These are phyloP conservation scores for Aphidius colemani DNA, from an alignment of 2,888 invertebrate species.

Conservation along the genomic window DNA sequence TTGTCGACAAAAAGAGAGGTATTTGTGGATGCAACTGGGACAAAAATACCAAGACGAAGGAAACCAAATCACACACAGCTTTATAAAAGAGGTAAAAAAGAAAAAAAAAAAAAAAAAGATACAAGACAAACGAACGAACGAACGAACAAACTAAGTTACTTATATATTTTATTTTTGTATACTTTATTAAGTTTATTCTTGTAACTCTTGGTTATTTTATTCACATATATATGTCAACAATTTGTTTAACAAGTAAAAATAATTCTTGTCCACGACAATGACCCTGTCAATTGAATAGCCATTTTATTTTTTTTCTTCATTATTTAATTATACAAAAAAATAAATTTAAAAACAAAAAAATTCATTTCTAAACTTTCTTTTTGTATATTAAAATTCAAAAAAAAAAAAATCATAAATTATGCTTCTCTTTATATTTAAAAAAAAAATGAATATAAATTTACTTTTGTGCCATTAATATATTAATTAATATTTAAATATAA, in stretches of 20 bases:
- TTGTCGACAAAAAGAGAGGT: slow-evolving; percentile 28
- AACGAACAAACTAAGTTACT: too few relatives aligned
- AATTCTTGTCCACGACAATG: neutral
- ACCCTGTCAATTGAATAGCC: neutral
- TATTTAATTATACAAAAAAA: neutral
- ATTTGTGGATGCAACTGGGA: slow-evolving; percentile 35
- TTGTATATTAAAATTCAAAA: too few relatives aligned
- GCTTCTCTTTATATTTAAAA: too few relatives aligned
- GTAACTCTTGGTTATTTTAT: neutral
- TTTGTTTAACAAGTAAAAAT: slow-evolving; percentile 2
- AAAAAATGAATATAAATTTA: too few relatives aligned
- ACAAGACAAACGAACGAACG: too few relatives aligned
- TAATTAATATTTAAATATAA: too few relatives aligned
- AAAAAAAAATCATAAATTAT: too few relatives aligned
- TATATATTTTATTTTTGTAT: neutral
- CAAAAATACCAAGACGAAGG: slow-evolving; percentile 32
- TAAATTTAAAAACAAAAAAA: neutral
- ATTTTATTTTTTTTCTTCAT: neutral
- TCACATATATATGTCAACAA: too few relatives aligned
- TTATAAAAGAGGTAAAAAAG: too few relatives aligned
- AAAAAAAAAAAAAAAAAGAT: too few relatives aligned
- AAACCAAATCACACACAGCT: slow-evolving; percentile 6
- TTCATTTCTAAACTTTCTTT: too few relatives aligned
- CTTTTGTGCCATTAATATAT: too few relatives aligned
- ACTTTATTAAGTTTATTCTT: neutral